phyloP scores from a whole-genome alignment of 2,113 vertebrate genomes.

The Colinus virginianus region DNA sequence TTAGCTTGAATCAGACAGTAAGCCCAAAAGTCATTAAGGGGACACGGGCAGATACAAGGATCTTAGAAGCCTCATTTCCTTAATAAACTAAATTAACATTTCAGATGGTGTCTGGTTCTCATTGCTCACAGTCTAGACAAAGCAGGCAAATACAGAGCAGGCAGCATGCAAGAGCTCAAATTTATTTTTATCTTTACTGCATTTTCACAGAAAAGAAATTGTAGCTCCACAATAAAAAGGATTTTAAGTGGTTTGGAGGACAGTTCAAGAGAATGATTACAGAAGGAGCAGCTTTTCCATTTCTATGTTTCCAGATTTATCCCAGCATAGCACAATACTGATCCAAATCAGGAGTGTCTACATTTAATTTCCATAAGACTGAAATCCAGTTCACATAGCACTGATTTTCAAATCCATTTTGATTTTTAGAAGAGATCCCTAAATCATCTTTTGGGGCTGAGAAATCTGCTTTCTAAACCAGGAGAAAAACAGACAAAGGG shows the following conservation, averaged over 20 bases:
- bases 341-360: not conserved
- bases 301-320: not conserved
- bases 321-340: not conserved
- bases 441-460: not conserved
- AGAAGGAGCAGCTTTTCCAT: slow-evolving; percentile 1
- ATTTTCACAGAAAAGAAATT: slow-evolving; percentile 17
- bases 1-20: not conserved
- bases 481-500: not conserved
- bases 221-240: not conserved
- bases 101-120: slow-evolving; percentile 54
- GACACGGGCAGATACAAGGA: slow-evolving; percentile 23
- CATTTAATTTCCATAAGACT: not conserved
- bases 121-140: slow-evolving; percentile 52
- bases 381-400: not conserved
- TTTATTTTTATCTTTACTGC: slow-evolving; percentile 31
- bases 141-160: not conserved
- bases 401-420: not conserved
- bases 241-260: not conserved
- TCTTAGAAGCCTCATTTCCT: slow-evolving; percentile 39
- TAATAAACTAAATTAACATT: slow-evolving; percentile 50
- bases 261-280: not conserved
- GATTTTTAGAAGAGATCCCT: not conserved
- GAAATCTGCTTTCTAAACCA: not conserved
- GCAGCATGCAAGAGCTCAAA: not conserved
- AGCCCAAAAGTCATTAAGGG: slow-evolving; percentile 31